Evolutionary conservation across 2,797 vertebrate genomes (phyloP), one percentile per base, ranked within the genome.

Genomic region (Acanthiza pusilla): DNA sequence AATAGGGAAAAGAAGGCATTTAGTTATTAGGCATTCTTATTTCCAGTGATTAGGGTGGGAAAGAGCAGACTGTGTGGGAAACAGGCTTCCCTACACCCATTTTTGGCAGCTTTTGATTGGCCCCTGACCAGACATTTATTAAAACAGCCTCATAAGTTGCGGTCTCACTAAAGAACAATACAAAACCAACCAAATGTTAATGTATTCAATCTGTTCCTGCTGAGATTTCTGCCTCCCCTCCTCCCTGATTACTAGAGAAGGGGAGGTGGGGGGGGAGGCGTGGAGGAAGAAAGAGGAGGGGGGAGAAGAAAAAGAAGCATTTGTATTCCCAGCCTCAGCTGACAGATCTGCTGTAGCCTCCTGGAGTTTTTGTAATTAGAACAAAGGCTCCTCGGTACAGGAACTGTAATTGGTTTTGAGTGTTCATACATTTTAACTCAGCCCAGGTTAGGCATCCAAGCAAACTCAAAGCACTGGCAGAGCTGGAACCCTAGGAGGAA

Each of bases 111-210:
- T 97, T 96, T 93, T 96, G 94, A 96, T 97, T 98, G 98, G 98
- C 97, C 81, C 72, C 67, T 29, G 55, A 97, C 98, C 98, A 98
- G 97, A 94, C 97, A 91, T 97, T 98, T 98, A 98, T 98, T 97
- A 97, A 97, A 98, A 97, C 97, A 97, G 97, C 91, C 95, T 97
- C 96, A 91, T 97, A 97, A 97, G 97, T 96, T 98, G 97, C 65
- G 86, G 97, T 97, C 97, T 97, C 95, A 89, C 97, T 98, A 97
- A 97, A 98, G 97, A 98, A 98, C 97, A 98, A 98, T 98, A 98
- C 95, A 93, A 97, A 98, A 96, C 94, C 96, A 97, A 98, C 97
- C 96, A 97, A 97, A 98, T 97, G 97, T 97, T 98, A 98, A 98
- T 98, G 96, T 97, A 92, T 98, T 98, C 97, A 98, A 96, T 98